Evolutionary conservation across 1,140 invertebrate genomes (phyloP).

Genomic region (Drosophila lacteicornis): DNA sequence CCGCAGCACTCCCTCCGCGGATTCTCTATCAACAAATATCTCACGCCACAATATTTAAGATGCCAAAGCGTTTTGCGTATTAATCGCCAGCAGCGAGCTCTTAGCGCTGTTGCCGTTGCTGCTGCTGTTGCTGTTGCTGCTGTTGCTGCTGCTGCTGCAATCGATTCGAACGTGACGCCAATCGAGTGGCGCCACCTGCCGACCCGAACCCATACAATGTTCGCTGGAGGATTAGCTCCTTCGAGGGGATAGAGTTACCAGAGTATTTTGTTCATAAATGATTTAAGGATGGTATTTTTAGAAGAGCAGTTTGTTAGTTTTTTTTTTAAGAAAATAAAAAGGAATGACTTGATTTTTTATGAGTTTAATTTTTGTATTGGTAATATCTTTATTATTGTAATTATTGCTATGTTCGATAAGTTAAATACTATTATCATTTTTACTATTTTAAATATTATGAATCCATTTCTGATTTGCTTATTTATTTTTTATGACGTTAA

Average conservation of each 20-base stretch:
- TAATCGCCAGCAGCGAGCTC: conserved; percentile 62
- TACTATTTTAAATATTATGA: no score
- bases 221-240: conserved; percentile 4
- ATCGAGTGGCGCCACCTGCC: conserved; percentile 70
- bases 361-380: no score
- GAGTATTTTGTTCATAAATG: conserved; percentile 15
- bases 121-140: conserved; percentile 18
- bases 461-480: no score
- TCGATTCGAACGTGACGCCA: conserved; percentile 68
- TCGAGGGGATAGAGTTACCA: conserved; percentile 23
- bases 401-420: no score
- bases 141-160: conserved; percentile 27
- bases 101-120: conserved; percentile 10
- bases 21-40: conserved; percentile 51
- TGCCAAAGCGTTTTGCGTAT: conserved; percentile 82
- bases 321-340: no score
- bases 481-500: no score
- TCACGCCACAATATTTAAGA: conserved; percentile 82
- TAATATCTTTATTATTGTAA: no score
- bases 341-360: no score
- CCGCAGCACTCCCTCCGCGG: conserved; percentile 4
- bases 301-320: background rate
- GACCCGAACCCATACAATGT: conserved; percentile 36
- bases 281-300: conserved; percentile 7
- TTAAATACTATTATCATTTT: no score